A percentile compares a stretch with the other conserved stretches of the same genome.
Conservation (phyloP, 1,140 invertebrate species). For the Saccostrea cuccullata region DNA sequence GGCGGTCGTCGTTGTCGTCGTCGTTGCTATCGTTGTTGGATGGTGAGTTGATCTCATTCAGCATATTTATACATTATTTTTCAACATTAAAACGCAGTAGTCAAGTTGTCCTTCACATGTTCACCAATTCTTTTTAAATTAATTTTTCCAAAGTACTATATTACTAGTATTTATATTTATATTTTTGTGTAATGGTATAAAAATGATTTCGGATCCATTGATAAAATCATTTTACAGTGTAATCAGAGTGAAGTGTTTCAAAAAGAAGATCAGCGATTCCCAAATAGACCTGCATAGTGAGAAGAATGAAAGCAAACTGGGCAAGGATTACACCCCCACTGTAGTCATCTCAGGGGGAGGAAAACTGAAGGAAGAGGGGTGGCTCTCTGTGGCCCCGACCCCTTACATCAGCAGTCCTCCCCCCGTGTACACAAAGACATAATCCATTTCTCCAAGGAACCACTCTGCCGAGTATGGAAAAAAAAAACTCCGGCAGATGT, state of each 20-base stretch:
- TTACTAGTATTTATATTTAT: no score
- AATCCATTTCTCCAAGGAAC: no score
- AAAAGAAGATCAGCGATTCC: conserved; percentile 3
- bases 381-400: background rate
- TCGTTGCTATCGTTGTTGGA: background rate
- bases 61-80: no score
- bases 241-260: background rate
- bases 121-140: no score
- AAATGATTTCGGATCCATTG: background rate
- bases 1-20: background rate
- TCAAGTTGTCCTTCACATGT: no score
- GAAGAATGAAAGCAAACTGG: background rate
- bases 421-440: background rate
- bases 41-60: background rate
- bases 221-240: background rate
- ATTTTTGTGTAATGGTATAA: no score
- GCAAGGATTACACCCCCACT: background rate
- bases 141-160: no score
- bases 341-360: background rate
- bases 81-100: no score
- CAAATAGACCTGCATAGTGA: background rate
- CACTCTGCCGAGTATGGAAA: background rate
- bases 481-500: background rate
- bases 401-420: background rate
- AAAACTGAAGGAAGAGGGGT: background rate